Percentiles rank a stretch among this genome's conserved stretches.
Conservation (phyloP, 2,888 invertebrate species). For the Troides oblongomaculatus region DNA sequence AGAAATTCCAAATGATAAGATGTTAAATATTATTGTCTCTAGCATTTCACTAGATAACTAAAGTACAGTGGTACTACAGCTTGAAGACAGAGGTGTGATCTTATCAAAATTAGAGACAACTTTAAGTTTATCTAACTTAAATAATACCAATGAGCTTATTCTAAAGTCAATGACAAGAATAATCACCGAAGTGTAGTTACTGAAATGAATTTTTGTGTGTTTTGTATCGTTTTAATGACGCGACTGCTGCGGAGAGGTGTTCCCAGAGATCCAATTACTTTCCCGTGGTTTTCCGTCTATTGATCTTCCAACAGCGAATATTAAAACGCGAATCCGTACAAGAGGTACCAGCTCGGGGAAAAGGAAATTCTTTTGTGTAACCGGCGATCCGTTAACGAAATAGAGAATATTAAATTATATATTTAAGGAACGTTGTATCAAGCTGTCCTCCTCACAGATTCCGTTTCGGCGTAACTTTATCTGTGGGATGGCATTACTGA, state of each 20-base stretch:
- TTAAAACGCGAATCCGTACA: constrained; percentile 17
- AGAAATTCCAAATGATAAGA: no score
- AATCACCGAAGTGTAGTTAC: no score
- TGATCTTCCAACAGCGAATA: constrained; percentile 18
- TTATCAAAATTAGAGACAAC: no score
- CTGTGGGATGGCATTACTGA: no score
- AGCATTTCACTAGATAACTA: no score
- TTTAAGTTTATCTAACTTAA: no score
- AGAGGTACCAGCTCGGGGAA: constrained; percentile 7
- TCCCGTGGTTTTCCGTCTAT: constrained; percentile 14
- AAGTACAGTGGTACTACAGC: no score
- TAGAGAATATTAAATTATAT: constrained; percentile 21
- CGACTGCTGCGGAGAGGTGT: not conserved
- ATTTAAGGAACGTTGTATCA: constrained; percentile 3
- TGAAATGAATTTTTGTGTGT: no score
- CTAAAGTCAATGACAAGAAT: no score
- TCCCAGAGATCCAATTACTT: constrained; percentile 21
- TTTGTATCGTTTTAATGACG: not conserved
- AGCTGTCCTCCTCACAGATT: not conserved
- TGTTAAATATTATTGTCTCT: no score
- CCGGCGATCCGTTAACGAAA: constrained; percentile 24
- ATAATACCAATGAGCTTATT: no score
- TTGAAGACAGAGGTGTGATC: no score
- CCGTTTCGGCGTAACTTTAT: not conserved
- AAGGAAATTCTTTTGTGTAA: constrained; percentile 23